A percentile compares a stretch with the other conserved stretches of the same genome.
Evolutionary conservation across 2,113 vertebrate species (phyloP).

Genomic region (Alethe diademata): DNA sequence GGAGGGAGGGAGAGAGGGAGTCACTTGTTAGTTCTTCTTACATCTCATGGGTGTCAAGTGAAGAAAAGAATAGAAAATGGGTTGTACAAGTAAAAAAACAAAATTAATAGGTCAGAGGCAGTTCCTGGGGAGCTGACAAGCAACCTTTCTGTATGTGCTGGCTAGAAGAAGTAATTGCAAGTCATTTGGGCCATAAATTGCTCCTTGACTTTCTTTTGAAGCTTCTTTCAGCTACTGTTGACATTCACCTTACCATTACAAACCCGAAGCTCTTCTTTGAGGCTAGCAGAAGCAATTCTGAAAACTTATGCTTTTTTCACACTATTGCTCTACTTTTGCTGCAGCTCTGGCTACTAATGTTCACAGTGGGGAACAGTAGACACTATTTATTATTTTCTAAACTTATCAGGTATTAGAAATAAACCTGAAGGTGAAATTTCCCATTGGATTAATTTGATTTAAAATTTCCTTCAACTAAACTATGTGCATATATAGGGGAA

Average conservation of each 20-base stretch:
- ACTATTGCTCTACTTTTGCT: not conserved
- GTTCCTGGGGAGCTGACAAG: not conserved
- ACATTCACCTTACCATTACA: not conserved
- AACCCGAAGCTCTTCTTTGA: not conserved
- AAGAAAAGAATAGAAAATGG: not conserved
- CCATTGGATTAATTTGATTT: not conserved
- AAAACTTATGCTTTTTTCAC: not conserved
- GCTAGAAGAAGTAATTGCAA: not conserved
- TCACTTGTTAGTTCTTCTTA: not conserved
- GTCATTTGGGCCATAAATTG: not conserved
- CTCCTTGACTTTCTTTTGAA: constrained; percentile 20
- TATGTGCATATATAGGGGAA: not conserved
- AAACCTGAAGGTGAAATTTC: not conserved
- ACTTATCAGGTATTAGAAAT: not conserved
- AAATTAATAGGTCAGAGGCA: not conserved
- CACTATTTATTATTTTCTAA: not conserved
- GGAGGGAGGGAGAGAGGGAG: fast-evolving
- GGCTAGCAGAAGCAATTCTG: not conserved
- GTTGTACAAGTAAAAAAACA: not conserved
- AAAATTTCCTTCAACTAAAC: not conserved
- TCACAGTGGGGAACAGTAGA: not conserved
- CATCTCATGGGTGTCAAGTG: not conserved
- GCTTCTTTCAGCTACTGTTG: not conserved
- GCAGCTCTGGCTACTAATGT: not conserved
- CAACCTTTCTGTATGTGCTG: not conserved